Evolutionary conservation across 2,797 vertebrate genomes (phyloP).

Genomic region (Sarcophilus harrisii): DNA sequence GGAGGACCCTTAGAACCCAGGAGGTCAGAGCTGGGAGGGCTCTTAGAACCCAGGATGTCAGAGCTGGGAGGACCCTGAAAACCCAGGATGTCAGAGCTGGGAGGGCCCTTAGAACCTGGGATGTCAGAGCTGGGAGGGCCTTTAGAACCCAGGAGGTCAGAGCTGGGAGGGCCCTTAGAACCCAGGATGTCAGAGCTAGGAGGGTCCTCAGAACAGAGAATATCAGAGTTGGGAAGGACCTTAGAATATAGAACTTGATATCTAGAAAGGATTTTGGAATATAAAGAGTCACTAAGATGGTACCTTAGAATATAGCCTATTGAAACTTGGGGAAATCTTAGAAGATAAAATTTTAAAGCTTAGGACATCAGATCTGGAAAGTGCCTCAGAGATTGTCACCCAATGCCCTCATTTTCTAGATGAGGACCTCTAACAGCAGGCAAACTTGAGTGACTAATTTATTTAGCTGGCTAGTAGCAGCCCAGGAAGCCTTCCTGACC

Average conservation of each 20-base stretch:
- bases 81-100: too few species aligned
- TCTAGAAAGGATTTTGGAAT: not conserved
- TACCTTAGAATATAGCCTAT: not conserved
- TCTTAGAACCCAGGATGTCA: too few species aligned
- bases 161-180: too few species aligned
- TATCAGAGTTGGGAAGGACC: too few species aligned
- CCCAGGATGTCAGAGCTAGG: too few species aligned
- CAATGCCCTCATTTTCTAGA: not conserved
- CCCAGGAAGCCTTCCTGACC: not conserved
- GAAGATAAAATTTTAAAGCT: not conserved
- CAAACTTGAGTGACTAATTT: not conserved
- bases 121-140: too few species aligned
- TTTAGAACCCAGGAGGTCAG: too few species aligned
- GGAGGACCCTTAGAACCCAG: too few species aligned
- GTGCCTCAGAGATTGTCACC: not conserved
- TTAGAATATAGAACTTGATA: not conserved
- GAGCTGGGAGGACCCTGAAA: too few species aligned
- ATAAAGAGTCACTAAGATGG: not conserved
- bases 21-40: too few species aligned
- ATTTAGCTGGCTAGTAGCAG: not conserved
- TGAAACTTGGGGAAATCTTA: not conserved
- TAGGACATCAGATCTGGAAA: not conserved
- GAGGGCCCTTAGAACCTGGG: too few species aligned
- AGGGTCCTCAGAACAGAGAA: too few species aligned
- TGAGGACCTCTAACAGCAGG: not conserved